These are phyloP conservation scores for Gobio gobio DNA, from an alignment of 2,113 vertebrate species.

Conservation along the genomic window DNA sequence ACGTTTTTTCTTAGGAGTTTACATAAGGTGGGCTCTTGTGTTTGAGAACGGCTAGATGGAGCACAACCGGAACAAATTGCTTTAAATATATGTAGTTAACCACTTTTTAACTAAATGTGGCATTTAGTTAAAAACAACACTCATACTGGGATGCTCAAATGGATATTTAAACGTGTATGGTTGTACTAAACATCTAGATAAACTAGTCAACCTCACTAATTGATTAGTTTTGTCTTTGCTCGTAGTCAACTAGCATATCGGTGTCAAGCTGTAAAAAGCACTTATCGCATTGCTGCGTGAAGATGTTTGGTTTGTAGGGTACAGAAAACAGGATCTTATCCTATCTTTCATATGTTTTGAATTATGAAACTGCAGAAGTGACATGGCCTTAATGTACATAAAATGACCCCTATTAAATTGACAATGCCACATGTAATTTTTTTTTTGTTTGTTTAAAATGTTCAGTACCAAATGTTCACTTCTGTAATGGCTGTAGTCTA, in stretches of 20 bases:
- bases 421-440: neutral
- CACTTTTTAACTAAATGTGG: neutral
- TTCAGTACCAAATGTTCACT: slow-evolving; percentile 25
- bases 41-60: neutral
- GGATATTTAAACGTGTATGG: neutral
- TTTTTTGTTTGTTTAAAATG: neutral
- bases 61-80: neutral
- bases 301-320: slow-evolving; percentile 21
- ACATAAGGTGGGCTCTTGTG: neutral
- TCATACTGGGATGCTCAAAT: neutral
- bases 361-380: neutral
- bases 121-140: neutral
- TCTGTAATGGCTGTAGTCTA: slow-evolving; percentile 15
- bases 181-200: neutral
- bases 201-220: slow-evolving; percentile 1
- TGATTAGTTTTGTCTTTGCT: neutral
- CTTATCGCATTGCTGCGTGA: slow-evolving; percentile 1
- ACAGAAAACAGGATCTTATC: neutral
- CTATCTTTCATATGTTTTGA: neutral
- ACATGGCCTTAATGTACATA: neutral
- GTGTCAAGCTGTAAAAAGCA: slow-evolving; percentile 6
- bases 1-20: neutral
- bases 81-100: neutral
- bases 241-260: neutral
- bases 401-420: neutral